Evolutionary conservation across 2,797 vertebrate genomes (phyloP).

Genomic region (Onychomys torridus): DNA sequence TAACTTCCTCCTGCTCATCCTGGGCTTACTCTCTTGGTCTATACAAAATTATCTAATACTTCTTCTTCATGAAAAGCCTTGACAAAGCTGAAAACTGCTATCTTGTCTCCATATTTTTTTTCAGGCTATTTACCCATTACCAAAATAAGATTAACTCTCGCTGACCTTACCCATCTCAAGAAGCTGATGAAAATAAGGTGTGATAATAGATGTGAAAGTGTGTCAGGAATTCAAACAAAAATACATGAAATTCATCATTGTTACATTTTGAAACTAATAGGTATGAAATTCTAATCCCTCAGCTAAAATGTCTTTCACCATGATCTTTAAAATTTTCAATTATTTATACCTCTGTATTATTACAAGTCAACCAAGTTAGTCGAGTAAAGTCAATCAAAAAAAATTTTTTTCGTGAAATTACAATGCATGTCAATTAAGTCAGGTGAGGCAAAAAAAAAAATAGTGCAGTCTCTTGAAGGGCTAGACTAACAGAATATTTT

Average conservation of each 20-base stretch:
- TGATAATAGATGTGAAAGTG: conserved; percentile 61
- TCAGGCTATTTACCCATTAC: conserved; percentile 56
- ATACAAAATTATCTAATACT: conserved; percentile 56
- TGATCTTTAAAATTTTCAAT: not conserved
- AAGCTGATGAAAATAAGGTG: conserved; percentile 53
- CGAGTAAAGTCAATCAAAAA: not conserved
- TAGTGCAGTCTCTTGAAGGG: not conserved
- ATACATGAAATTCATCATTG: not conserved
- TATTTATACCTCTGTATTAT: conserved; percentile 2
- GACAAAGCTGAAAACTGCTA: conserved; percentile 61
- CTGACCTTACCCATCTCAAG: not conserved
- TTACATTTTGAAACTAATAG: conserved; percentile 49
- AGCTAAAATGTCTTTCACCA: conserved; percentile 24
- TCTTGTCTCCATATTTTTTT: conserved; percentile 65
- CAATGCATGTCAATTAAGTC: conserved; percentile 11
- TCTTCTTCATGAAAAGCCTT: conserved; percentile 58
- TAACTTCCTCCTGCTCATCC: not conserved
- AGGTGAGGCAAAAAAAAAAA: not conserved
- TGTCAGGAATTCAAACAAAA: conserved; percentile 61
- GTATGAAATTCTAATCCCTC: conserved; percentile 31
- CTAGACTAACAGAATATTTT: not conserved
- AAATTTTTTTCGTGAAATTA: not conserved
- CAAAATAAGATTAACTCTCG: conserved; percentile 53
- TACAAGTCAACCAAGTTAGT: conserved; percentile 14
- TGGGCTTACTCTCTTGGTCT: not conserved